Base-by-base conservation (phyloP, 2,797 vertebrate species). In the Acropternis orthonyx region DNA sequence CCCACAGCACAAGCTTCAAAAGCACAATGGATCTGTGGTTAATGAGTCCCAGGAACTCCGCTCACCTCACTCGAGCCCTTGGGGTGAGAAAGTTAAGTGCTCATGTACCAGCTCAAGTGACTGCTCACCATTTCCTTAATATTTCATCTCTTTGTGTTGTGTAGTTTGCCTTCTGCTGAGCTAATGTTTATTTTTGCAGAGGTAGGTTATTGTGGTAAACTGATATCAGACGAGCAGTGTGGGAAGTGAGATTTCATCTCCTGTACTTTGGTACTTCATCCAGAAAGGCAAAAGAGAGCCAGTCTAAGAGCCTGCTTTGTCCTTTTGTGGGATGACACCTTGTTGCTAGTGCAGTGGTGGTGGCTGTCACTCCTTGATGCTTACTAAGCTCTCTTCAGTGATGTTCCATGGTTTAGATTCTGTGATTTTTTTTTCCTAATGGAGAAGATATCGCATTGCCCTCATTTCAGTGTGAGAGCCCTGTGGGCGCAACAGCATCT, bases 71-170 rank as follows among this genome's bases (percentile, higher is more conserved):
- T 48, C 1, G 6, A 95, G 92, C 32, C 76, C 59, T 36, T 43
- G 77, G 80, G 80, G 85, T 94, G 85, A 96, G 89, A 76, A 96
- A 96, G 93, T 95, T 78, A 96, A 96, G 96, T 90, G 91, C 63
- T 88, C 37, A 88, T 61, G 73, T 82, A 69, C 43, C 44, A 93
- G 83, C 81, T 96, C 88, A 82, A 96, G 93, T 93, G 88, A 89
- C 66, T 93, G 83, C 88, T 95, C 78, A 59, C 91, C 18, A 75
- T 59, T 96, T 96, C 95, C 95, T 92, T 84, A 89, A 95, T 95
- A 95, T 95, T 96, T 84, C 82, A 41, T 39, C 71, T 79, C 95
- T 95, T 82, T 91, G 77, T 95, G 41, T 63, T 92, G 73, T 87
- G 52, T 7, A 68, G 84, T 95, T 95, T 94, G 82, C 76, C 41